Evolutionary conservation across 2,888 invertebrate genomes (phyloP).

Genomic region (Macrosoma leucophasiata): DNA sequence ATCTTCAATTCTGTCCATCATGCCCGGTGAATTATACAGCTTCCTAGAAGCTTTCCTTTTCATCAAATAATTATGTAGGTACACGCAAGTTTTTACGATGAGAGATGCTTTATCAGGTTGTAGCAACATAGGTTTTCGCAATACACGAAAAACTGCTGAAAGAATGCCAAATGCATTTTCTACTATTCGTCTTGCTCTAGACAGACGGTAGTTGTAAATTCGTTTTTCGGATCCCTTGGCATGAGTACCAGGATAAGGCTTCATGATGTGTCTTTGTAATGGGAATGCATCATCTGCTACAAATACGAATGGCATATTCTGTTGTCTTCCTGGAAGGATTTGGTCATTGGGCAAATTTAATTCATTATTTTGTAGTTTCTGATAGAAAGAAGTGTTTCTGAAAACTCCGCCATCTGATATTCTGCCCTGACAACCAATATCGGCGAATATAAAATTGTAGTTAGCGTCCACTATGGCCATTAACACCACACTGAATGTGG

Average conservation of each 20-base stretch:
- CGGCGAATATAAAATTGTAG: constrained; percentile 25
- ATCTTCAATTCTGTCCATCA: no score
- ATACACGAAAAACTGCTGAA: constrained; percentile 27
- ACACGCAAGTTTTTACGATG: no score
- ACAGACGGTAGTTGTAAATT: constrained; percentile 26
- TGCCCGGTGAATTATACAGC: no score
- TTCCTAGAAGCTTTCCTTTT: no score
- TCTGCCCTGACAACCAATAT: constrained; percentile 23
- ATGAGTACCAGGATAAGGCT: constrained; percentile 25
- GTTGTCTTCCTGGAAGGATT: constrained; percentile 19
- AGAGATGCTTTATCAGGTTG: constrained; percentile 24
- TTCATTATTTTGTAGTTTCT: constrained; percentile 19
- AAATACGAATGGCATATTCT: constrained; percentile 23
- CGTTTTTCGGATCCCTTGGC: constrained; percentile 24
- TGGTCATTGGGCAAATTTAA: no score
- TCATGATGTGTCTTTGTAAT: constrained; percentile 22
- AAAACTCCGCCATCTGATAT: constrained; percentile 25
- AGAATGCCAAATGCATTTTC: constrained; percentile 26
- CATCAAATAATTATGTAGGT: no score
- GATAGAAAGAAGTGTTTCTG: constrained; percentile 22
- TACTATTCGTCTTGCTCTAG: constrained; percentile 25
- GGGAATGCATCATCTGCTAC: constrained; percentile 25
- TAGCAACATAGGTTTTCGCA: constrained; percentile 25
- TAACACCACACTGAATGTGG: constrained; percentile 22
- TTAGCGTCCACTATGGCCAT: constrained; percentile 26